phyloP scores from a whole-genome alignment of 2,797 vertebrate species.

The Nyctalus aviator region DNA sequence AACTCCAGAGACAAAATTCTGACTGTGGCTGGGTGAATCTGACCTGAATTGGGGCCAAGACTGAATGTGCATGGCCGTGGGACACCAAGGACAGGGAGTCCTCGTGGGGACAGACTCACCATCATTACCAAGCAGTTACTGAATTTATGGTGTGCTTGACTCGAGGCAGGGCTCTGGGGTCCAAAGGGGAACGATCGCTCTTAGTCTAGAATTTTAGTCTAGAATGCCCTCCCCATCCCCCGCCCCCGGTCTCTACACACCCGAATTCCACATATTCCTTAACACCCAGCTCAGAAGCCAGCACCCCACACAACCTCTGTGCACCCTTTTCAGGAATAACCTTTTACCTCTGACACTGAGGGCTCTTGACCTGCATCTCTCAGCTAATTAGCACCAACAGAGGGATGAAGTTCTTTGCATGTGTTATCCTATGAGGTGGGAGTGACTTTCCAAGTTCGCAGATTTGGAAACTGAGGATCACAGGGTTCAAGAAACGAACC shows the following conservation, averaged over 20 bases:
- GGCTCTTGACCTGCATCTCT: not conserved
- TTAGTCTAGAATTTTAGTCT: not conserved
- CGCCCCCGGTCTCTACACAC: not conserved
- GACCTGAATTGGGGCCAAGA: not conserved
- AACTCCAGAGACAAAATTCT: not conserved
- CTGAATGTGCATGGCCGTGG: not conserved
- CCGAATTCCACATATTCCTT: not conserved
- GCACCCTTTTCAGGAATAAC: not conserved
- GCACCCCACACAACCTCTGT: not conserved
- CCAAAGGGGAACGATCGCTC: not conserved
- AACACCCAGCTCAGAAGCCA: not conserved
- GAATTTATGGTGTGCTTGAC: not conserved
- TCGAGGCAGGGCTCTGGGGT: not conserved
- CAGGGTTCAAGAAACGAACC: slow-evolving; percentile 52
- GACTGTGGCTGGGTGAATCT: not conserved
- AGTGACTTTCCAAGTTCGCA: not conserved
- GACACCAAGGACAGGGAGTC: not conserved
- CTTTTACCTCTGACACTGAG: not conserved
- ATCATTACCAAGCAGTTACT: not conserved
- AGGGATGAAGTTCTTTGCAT: not conserved
- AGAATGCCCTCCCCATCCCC: not conserved
- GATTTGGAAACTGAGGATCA: slow-evolving; percentile 29
- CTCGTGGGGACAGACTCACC: not conserved
- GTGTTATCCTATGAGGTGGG: not conserved
- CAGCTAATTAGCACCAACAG: not conserved